Base-by-base conservation (phyloP, 1,140 invertebrate genomes). In the Spodoptera frugiperda region DNA sequence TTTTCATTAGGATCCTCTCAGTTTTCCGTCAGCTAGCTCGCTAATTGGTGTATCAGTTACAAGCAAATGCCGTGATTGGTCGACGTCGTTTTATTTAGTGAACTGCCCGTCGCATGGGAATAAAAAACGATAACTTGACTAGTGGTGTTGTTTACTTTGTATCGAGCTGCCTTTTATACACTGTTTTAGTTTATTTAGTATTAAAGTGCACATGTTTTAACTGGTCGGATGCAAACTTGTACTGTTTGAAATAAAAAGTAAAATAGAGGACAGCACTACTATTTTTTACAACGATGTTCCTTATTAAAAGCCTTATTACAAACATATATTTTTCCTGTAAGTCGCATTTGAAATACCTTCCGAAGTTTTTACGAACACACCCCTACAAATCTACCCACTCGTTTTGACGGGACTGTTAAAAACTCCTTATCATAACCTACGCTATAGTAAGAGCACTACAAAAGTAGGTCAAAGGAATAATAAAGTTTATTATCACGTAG, bases 381-480 rank as follows among this genome's bases (percentile, higher is more conserved):
- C 25, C 25, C 33, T 0, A 39, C 33, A 39, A 39, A 39, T 39
- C 33, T 8, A 39, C 33, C 33, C 9, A 9, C 33, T 39, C 33
- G 1, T 39, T 8, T 10, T 9, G 33, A 39, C 8, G 15, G 6
- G 25, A 9, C 12, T 33, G 6, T 33, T 6, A 8, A 33, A 33
- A 59, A 6, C 55, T 59, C 25, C 55, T 39, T 33, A 44, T 61
- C 30, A 61, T 39, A 61, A 61, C 11, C 33, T 19, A 53, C 30
- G 57, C 25, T 30, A 33, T 59, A 61, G 61, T 65, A 65, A 70
- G 51, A 51, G 10, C 39, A 55, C 10, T 21, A 61, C 17, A 49
- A 73, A 73, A 73, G 55, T 73, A 49, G 71, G 71, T 73, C 71
- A 61, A 12, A 46, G 19, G 71, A 59, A 73, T 73, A 73, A 73